Percentiles rank a stretch among this genome's conserved stretches.
Evolutionary conservation across 1,140 invertebrate species (phyloP).

Genomic region (Anadara kagoshimensis): DNA sequence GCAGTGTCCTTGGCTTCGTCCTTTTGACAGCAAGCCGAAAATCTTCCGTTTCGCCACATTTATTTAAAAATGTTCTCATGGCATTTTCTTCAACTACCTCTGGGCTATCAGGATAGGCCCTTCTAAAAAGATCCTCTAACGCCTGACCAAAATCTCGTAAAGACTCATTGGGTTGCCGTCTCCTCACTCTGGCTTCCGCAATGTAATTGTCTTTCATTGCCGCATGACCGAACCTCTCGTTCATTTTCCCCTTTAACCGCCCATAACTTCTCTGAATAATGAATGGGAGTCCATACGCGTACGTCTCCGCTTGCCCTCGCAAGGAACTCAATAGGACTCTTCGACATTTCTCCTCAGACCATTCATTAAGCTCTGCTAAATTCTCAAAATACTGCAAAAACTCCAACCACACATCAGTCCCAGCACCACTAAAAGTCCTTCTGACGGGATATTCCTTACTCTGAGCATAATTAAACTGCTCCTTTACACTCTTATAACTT

Average conservation of each 20-base stretch:
- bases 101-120: constrained; percentile 32
- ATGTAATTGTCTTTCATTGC: constrained; percentile 41
- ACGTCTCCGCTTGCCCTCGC: constrained; percentile 36
- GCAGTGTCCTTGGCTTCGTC: constrained; percentile 27
- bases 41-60: constrained; percentile 36
- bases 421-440: constrained; percentile 25
- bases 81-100: constrained; percentile 35
- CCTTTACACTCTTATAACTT: background rate
- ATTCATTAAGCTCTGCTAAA: constrained; percentile 18
- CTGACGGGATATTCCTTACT: constrained; percentile 33
- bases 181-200: constrained; percentile 34
- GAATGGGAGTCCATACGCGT: constrained; percentile 32
- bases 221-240: constrained; percentile 36
- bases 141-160: constrained; percentile 39
- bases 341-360: constrained; percentile 21
- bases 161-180: constrained; percentile 26
- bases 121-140: constrained; percentile 28
- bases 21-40: constrained; percentile 39
- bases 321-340: constrained; percentile 30
- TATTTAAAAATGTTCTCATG: constrained; percentile 27
- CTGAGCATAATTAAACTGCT: background rate
- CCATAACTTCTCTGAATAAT: constrained; percentile 16
- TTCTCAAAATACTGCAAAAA: constrained; percentile 39
- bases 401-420: constrained; percentile 31
- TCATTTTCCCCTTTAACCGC: constrained; percentile 30